Percentiles rank a stretch among this genome's conserved stretches.
Conservation (phyloP, 2,113 vertebrate genomes). For the Oreocharis arfaki region DNA sequence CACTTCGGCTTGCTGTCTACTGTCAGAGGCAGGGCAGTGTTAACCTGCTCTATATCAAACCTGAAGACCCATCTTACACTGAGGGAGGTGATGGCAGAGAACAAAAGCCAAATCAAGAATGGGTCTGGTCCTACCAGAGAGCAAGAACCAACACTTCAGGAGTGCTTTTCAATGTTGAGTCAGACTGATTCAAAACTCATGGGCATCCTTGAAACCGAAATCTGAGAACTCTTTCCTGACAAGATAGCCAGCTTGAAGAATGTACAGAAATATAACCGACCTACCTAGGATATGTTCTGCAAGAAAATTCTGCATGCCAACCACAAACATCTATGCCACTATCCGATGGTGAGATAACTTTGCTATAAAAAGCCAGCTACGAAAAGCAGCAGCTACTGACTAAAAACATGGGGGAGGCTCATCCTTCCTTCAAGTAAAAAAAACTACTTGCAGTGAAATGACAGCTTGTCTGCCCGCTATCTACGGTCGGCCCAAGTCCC, state of each 20-base stretch:
- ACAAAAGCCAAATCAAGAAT: not conserved
- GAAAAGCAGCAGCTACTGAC: not conserved
- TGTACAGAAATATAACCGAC: not conserved
- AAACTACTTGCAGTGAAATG: not conserved
- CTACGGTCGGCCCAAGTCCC: not conserved
- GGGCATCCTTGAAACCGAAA: not conserved
- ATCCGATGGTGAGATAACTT: not conserved
- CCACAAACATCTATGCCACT: not conserved
- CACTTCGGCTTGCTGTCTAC: not conserved
- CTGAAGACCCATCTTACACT: not conserved
- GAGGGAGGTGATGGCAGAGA: not conserved
- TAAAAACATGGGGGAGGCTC: not conserved
- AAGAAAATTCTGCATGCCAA: not conserved
- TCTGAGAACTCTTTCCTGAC: not conserved
- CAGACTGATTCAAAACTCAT: fast-evolving
- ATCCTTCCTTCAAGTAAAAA: not conserved
- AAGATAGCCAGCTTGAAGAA: too few species aligned
- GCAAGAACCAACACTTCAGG: not conserved
- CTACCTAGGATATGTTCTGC: not conserved
- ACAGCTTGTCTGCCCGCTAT: not conserved
- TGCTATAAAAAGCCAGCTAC: not conserved
- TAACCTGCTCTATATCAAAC: not conserved
- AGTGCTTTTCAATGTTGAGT: not conserved
- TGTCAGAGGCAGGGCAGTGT: not conserved
- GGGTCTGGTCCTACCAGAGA: not conserved